These are phyloP conservation scores for Penaeus japonicus DNA, from an alignment of 1,140 invertebrate genomes.

Conservation along the genomic window DNA sequence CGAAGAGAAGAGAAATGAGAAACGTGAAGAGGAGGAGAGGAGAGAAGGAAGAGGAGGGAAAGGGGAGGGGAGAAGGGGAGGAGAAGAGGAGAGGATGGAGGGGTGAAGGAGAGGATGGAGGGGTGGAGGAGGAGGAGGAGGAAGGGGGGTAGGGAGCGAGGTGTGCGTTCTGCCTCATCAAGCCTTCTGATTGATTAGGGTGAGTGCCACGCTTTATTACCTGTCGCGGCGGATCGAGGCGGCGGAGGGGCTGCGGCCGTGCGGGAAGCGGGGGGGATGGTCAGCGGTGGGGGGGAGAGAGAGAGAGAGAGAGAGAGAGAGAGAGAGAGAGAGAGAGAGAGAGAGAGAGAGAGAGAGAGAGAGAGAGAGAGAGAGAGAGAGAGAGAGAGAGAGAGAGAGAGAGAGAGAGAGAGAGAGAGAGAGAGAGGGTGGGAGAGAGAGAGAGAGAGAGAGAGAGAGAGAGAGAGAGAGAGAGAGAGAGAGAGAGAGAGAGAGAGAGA, in stretches of 20 bases:
- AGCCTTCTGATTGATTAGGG: no score
- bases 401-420: neutral
- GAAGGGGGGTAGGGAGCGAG: no score
- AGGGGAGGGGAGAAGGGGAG: no score
- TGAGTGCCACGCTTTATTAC: no score
- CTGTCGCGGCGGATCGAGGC: no score
- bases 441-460: neutral
- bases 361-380: neutral
- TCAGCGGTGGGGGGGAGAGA: neutral
- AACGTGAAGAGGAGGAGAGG: no score
- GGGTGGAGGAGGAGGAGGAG: no score
- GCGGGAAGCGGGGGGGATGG: neutral
- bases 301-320: neutral
- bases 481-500: no score
- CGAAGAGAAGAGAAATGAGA: neutral
- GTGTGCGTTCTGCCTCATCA: no score
- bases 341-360: neutral
- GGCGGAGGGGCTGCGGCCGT: no score
- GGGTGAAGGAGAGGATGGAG: no score
- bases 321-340: neutral
- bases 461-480: neutral
- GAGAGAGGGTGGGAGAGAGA: neutral
- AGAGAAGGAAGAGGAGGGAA: neutral
- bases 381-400: neutral
- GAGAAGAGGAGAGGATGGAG: no score